Conservation (phyloP, 2,888 invertebrate genomes). For the Schrankia costaestrigalis region DNA sequence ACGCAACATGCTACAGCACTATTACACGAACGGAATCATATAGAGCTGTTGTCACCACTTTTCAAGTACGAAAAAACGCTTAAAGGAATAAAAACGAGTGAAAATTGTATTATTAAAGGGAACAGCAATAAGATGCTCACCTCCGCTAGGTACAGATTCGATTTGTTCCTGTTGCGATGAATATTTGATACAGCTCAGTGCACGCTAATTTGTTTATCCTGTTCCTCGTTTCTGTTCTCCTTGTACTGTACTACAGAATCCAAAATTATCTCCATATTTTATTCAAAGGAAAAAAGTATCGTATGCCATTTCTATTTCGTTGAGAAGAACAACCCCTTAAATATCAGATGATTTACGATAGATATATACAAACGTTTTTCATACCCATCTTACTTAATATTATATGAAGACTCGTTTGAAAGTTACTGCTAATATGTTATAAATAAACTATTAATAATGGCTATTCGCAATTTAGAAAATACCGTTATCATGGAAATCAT, state of each 20-base stretch:
- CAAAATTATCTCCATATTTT: constrained; percentile 45
- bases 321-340: constrained; percentile 2
- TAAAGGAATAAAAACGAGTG: constrained; percentile 17
- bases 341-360: constrained; percentile 10
- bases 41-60: constrained; percentile 8
- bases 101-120: constrained; percentile 56
- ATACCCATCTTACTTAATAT: background rate
- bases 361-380: too few relatives aligned
- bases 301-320: constrained; percentile 8
- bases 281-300: constrained; percentile 25
- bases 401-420: too few relatives aligned
- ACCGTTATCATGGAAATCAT: constrained; percentile 34
- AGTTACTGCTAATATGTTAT: too few relatives aligned
- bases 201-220: constrained; percentile 80
- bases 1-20: constrained; percentile 23
- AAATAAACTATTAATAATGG: too few relatives aligned
- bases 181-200: constrained; percentile 79
- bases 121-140: constrained; percentile 66
- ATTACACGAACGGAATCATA: constrained; percentile 13
- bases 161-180: constrained; percentile 78
- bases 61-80: constrained; percentile 14
- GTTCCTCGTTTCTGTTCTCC: constrained; percentile 58
- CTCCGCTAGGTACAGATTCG: constrained; percentile 69
- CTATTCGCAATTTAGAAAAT: constrained; percentile 22
- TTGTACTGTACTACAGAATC: constrained; percentile 43